Base-by-base conservation (phyloP, 2,888 invertebrate species). In the Drosophila kambysellisi region DNA sequence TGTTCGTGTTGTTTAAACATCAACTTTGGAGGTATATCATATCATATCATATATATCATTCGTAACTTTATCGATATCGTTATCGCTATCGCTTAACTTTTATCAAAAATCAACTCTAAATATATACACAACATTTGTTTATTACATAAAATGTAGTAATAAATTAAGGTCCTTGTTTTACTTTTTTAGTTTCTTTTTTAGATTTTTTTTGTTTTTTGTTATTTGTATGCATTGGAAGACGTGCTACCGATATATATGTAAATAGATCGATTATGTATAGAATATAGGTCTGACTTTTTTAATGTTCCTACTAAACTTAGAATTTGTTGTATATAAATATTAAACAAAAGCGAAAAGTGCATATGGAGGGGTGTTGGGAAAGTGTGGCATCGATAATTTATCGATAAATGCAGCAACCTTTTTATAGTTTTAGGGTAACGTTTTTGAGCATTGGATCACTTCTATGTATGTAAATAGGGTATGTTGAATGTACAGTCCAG, bases 1-100 rank as follows among this genome's bases (percentile, higher is more conserved):
- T 41, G 41, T 30, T 41, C 20, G n/a, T 67, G 58, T 62, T 69
- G 56, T 56, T 70, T 57, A 43, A 64, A 72, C 64, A 82, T 70
- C 70, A 69, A 71, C 66, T 79, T 72, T 75, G 70, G 88, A 83
- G 80, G 82, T 83, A 89, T 88, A 76, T 83, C 75, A 79, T 74
- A 79, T 74, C 67, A 57, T 37, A 52, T 46, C 20, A 17, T 62
- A 50, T 70, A 69, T 30, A 69, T 73, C 62, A 66, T 70, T 61
- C n/a, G 29, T 46, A 73, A 25, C 32, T 52, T 54, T 52, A 66
- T 60, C 50, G 58, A 43, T 60, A 67, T 59, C 57, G 63, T 54
- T 63, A 70, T 74, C 63, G 56, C 32, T 65, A 70, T 75, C 43
- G 56, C 33, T 54, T 52, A 15, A 32, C 35, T 29, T 32, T 25